Evolutionary conservation across 1,140 invertebrate species (phyloP).

Genomic region (Hestina assimilis): DNA sequence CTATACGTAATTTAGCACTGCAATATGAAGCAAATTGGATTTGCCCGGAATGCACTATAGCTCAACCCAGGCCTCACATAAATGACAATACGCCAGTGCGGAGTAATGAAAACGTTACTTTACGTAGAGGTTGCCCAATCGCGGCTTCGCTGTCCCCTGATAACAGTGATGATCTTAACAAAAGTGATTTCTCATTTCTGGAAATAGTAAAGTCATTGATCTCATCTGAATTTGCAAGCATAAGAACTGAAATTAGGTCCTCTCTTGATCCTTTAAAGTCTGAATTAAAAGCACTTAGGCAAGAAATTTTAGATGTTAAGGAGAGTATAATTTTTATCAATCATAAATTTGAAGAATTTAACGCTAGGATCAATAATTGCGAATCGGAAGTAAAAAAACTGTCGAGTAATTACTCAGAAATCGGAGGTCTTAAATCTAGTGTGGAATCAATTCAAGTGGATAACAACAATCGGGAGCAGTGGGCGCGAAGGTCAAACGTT

Average conservation of each 20-base stretch:
- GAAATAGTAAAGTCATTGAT: neutral
- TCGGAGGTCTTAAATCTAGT: neutral
- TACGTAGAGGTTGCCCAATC: neutral
- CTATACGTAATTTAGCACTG: neutral
- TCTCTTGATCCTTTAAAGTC: neutral
- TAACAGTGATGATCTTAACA: neutral
- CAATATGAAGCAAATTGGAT: neutral
- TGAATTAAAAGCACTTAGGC: neutral
- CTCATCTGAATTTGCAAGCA: neutral
- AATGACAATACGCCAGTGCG: neutral
- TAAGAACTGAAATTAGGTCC: neutral
- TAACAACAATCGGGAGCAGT: constrained; percentile 2
- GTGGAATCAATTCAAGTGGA: neutral
- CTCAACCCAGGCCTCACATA: neutral
- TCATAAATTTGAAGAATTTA: constrained; percentile 6
- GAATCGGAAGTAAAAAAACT: neutral
- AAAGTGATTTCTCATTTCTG: too few species aligned
- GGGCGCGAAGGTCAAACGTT: constrained; percentile 2
- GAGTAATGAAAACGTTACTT: neutral
- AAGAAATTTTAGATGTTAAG: neutral
- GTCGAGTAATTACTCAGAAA: neutral
- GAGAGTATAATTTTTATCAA: neutral
- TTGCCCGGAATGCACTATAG: neutral
- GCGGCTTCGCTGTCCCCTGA: neutral
- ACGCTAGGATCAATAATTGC: neutral